A percentile compares a stretch with the other conserved stretches of the same genome.
phyloP scores from a whole-genome alignment of 1,140 invertebrate species.

The Trichonephila inaurata region DNA sequence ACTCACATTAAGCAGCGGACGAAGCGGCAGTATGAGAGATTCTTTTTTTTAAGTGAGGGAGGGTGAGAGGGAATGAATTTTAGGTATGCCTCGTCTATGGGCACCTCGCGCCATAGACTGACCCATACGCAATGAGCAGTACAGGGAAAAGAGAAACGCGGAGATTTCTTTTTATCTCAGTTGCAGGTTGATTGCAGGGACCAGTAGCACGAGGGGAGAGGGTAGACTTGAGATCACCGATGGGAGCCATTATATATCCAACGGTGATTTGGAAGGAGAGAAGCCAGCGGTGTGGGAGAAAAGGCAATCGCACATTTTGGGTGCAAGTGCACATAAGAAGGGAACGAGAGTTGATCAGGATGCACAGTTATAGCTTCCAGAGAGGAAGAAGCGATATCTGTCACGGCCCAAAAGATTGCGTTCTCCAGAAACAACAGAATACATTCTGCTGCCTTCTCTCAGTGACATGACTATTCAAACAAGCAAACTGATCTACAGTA shows the following conservation, averaged over 20 bases:
- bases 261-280: slow-evolving; percentile 66
- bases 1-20: slow-evolving; percentile 58
- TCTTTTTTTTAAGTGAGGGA: background rate
- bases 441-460: background rate
- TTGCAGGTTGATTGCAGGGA: slow-evolving; percentile 62
- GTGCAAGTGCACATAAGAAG: slow-evolving; percentile 2
- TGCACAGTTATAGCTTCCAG: slow-evolving; percentile 73
- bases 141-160: slow-evolving; percentile 24
- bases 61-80: background rate
- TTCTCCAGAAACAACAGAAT: slow-evolving; percentile 14
- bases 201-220: background rate
- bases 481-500: slow-evolving; percentile 31
- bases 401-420: slow-evolving; percentile 58
- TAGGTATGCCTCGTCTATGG: background rate
- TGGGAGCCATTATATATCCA: slow-evolving; percentile 73
- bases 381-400: slow-evolving; percentile 54
- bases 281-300: background rate
- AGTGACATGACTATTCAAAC: slow-evolving; percentile 31
- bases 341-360: slow-evolving; percentile 74
- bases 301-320: slow-evolving; percentile 35
- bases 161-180: slow-evolving; percentile 73
- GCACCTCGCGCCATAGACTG: background rate
- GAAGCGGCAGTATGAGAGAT: background rate
- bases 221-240: slow-evolving; percentile 39
- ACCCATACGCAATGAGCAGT: slow-evolving; percentile 23